A percentile compares a stretch with the other conserved stretches of the same genome.
Evolutionary conservation across 1,140 invertebrate genomes (phyloP).

Genomic region (Ceratosolen fusciceps): DNA sequence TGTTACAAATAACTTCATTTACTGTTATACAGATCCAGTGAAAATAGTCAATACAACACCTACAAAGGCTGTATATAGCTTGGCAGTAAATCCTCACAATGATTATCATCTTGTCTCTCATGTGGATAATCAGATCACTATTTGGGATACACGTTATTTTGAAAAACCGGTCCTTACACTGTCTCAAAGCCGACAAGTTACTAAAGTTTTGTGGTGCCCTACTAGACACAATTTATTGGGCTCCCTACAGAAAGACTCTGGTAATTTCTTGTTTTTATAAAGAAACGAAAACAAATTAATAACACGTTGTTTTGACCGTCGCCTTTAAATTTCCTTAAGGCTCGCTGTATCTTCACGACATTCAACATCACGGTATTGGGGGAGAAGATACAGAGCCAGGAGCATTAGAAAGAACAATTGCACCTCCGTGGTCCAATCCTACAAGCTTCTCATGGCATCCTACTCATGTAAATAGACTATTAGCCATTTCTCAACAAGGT

Average conservation of each 20-base stretch:
- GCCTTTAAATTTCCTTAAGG: slow-evolving; percentile 49
- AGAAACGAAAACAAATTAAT: slow-evolving; percentile 1
- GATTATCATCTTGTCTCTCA: slow-evolving; percentile 86
- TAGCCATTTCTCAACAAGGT: slow-evolving; percentile 78
- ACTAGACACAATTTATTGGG: slow-evolving; percentile 86
- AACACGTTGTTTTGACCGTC: slow-evolving; percentile 14
- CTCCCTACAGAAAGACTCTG: slow-evolving; percentile 80
- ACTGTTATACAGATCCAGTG: slow-evolving; percentile 76
- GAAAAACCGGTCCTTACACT: slow-evolving; percentile 86
- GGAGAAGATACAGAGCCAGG: slow-evolving; percentile 81
- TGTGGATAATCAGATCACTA: slow-evolving; percentile 83
- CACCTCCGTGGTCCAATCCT: slow-evolving; percentile 71
- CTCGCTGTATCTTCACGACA: slow-evolving; percentile 82
- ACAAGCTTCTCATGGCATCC: slow-evolving; percentile 90
- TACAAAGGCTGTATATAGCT: slow-evolving; percentile 87
- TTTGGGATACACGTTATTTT: slow-evolving; percentile 92
- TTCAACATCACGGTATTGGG: slow-evolving; percentile 80
- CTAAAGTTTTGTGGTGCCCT: slow-evolving; percentile 89
- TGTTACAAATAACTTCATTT: too few species aligned
- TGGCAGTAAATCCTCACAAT: slow-evolving; percentile 83
- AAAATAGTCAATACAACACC: slow-evolving; percentile 81
- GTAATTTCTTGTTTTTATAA: slow-evolving; percentile 53
- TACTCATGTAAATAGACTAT: slow-evolving; percentile 80
- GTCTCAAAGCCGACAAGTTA: slow-evolving; percentile 79
- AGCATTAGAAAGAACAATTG: slow-evolving; percentile 81